Evolutionary conservation across 1,140 invertebrate genomes (phyloP).

Genomic region (Drosophila repleta): DNA sequence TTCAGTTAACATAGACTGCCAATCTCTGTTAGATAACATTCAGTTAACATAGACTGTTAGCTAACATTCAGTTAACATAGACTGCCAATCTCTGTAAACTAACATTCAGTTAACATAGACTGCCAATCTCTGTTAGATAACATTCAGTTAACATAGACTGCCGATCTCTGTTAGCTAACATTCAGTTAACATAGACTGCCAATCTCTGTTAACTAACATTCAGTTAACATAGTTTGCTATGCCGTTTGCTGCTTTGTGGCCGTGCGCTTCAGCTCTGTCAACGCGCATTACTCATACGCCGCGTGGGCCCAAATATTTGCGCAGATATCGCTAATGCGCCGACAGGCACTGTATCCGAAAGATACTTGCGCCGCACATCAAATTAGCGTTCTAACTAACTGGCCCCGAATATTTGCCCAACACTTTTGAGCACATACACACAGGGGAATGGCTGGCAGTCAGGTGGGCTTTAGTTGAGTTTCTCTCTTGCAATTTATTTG

Average conservation of each 20-base stretch:
- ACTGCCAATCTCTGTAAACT: no score
- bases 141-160: no score
- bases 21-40: no score
- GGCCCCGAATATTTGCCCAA: conserved; percentile 47
- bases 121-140: no score
- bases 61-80: no score
- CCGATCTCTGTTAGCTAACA: no score
- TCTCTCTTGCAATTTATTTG: conserved; percentile 40
- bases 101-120: no score
- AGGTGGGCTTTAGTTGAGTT: conserved; percentile 33
- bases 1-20: no score
- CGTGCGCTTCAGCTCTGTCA: conserved; percentile 29
- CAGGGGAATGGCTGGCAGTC: not conserved
- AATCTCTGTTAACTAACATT: no score
- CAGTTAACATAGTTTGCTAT: no score
- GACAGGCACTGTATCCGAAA: conserved; percentile 25
- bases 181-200: no score
- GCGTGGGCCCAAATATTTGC: conserved; percentile 38
- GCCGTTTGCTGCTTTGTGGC: not conserved
- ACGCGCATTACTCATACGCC: conserved; percentile 42
- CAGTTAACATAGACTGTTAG: no score
- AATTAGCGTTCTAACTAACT: conserved; percentile 46
- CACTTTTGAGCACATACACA: conserved; percentile 37
- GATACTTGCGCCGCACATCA: conserved; percentile 49
- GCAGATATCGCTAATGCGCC: conserved; percentile 35